Conservation (phyloP, 2,113 vertebrate species). For the Aegotheles bennettii region DNA sequence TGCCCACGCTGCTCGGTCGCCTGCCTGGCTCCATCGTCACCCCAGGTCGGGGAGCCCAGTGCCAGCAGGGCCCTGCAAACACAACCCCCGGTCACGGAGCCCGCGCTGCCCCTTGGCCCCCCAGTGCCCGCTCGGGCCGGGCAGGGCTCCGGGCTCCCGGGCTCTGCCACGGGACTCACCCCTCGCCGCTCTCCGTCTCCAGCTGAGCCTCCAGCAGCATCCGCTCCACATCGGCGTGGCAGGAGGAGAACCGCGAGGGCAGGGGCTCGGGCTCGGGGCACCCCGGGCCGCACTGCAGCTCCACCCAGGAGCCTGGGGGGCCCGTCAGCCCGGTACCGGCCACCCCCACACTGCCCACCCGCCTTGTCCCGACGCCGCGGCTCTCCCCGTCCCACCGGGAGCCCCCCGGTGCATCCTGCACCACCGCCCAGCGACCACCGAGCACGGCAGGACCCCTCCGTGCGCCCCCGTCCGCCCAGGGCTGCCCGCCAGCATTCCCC, state of each 20-base stretch:
- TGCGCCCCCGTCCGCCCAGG: neutral
- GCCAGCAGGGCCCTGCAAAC: neutral
- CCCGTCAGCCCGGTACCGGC: neutral
- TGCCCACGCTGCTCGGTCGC: neutral
- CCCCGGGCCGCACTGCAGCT: conserved; percentile 13
- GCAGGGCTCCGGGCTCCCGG: accelerated
- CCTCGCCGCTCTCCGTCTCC: neutral
- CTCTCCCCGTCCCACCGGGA: accelerated
- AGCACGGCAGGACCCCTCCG: accelerated
- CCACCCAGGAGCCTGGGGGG: conserved; percentile 46
- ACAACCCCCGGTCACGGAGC: neutral
- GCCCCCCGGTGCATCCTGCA: accelerated
- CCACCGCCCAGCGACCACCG: accelerated
- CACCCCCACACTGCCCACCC: accelerated
- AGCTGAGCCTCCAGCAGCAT: conserved; percentile 60
- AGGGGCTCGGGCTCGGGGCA: neutral
- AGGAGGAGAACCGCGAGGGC: neutral
- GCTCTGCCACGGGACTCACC: neutral
- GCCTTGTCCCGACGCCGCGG: no score
- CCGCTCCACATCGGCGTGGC: neutral
- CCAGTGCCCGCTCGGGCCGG: accelerated
- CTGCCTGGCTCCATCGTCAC: accelerated
- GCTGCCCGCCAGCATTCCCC: accelerated
- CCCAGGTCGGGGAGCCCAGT: neutral
- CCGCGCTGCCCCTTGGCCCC: accelerated